Evolutionary conservation across 2,797 vertebrate species (phyloP), one percentile per base, ranked within the genome.

Genomic region (Florisuga fusca): DNA sequence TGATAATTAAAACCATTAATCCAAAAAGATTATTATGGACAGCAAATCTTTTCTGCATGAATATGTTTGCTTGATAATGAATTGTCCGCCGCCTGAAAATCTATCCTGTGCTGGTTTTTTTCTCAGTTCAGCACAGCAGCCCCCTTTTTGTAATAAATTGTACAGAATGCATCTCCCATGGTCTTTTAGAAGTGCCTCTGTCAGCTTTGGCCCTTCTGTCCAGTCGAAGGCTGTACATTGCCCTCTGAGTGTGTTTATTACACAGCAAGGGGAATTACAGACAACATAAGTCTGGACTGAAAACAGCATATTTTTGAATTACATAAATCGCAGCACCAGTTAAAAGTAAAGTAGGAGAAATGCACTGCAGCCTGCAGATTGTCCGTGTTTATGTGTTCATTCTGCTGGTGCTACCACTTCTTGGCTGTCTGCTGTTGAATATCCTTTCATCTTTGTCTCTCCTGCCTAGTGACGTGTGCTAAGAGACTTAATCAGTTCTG

Each of bases 401-500:
- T 90, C 50, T 74, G 72, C n/a, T 10, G 53, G 73, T 19, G 84
- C 41, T 36, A 73, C 31, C 76, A 93, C 88, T 89, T 77, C 21
- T 63, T 87, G 90, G 59, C 38, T 95, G 87, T 94, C 86, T 95
- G 79, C 71, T 73, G 81, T 54, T 90, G 89, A 91, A 82, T 58
- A 84, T 62, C 67, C 92, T 97, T 97, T 96, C 94, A 96, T 96
- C 95, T 96, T 94, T 73, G 25, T 57, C 74, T 96, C 90, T 84
- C 75, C 86, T 96, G 89, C 71, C 83, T 93, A 53, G 85, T 95
- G 95, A 91, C 29, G 12, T 96, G 81, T 93, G 91, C 76, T 89
- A n/a, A 76, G 86, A 96, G 81, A 94, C 83, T 96, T 96, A 96
- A 96, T 97, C 94, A 94, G 94, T 79, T 89, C 85, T 91, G 89